A percentile compares a stretch with the other conserved stretches of the same genome.
phyloP scores from a whole-genome alignment of 1,140 invertebrate species.

The Heliothis subflexa region DNA sequence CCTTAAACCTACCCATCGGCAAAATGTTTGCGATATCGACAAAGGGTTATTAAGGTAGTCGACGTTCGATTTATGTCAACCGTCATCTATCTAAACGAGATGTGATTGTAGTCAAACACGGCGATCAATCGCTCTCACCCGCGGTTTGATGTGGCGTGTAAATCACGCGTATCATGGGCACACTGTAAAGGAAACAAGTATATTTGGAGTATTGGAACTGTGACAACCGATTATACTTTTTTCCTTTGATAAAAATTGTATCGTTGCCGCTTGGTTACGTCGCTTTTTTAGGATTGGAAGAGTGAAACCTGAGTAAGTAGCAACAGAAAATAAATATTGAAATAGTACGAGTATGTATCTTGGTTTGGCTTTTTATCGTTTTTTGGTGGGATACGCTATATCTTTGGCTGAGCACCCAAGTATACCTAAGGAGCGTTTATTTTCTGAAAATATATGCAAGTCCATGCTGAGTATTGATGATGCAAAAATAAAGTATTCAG shows the following conservation, averaged over 20 bases:
- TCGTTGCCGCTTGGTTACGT: not conserved
- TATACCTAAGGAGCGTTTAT: no score
- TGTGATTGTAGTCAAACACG: conserved; percentile 48
- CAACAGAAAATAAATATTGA: not conserved
- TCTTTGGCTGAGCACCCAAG: no score
- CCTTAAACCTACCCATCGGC: not conserved
- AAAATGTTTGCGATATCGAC: not conserved
- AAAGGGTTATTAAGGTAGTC: conserved; percentile 34
- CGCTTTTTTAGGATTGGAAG: not conserved
- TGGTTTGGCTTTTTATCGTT: no score
- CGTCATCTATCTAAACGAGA: conserved; percentile 44
- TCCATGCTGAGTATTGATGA: no score
- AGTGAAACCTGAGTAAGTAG: not conserved
- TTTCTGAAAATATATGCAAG: no score
- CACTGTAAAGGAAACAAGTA: conserved; percentile 3
- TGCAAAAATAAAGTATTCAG: no score
- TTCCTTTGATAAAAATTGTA: conserved; percentile 2
- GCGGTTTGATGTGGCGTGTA: conserved; percentile 46
- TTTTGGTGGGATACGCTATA: no score
- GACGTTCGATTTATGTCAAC: conserved; percentile 18
- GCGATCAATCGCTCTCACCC: conserved; percentile 44
- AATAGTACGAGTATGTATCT: not conserved
- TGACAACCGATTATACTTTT: not conserved
- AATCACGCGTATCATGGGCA: conserved; percentile 36
- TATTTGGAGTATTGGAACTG: conserved; percentile 12